Conservation (phyloP, 2,888 invertebrate species). For the Sinotaia quadrata region DNA sequence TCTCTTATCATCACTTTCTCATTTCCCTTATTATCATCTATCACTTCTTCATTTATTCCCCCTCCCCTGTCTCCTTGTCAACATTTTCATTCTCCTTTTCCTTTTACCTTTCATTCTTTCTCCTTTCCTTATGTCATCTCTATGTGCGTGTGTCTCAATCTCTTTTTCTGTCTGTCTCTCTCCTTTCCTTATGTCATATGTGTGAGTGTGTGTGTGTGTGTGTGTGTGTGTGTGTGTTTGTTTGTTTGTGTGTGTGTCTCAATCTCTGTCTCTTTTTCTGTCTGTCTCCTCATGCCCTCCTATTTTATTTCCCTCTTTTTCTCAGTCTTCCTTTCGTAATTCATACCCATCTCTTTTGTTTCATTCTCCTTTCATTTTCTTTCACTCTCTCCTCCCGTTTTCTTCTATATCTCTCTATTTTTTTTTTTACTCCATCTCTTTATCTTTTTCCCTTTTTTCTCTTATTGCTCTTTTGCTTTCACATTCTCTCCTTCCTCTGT, state of each 20-base stretch:
- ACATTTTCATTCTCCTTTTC: neutral
- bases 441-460: neutral
- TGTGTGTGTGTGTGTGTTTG: constrained; percentile 4
- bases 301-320: too few relatives aligned
- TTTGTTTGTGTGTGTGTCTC: too few relatives aligned
- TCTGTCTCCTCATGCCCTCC: neutral
- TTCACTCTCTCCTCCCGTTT: too few relatives aligned
- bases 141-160: neutral
- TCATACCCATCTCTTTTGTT: too few relatives aligned
- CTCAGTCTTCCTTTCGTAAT: too few relatives aligned
- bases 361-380: too few relatives aligned
- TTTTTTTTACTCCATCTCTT: neutral
- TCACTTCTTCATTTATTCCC: too few relatives aligned
- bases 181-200: neutral
- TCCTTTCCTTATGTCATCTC: neutral
- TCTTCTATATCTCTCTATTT: neutral
- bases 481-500: neutral
- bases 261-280: neutral
- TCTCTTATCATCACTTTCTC: too few relatives aligned
- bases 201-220: neutral
- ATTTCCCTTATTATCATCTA: too few relatives aligned
- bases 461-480: neutral
- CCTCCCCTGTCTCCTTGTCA: neutral
- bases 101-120: neutral
- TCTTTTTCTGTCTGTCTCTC: neutral